phyloP scores from a whole-genome alignment of 2,888 invertebrate genomes.

The Dimorphilus gyrociliatus region DNA sequence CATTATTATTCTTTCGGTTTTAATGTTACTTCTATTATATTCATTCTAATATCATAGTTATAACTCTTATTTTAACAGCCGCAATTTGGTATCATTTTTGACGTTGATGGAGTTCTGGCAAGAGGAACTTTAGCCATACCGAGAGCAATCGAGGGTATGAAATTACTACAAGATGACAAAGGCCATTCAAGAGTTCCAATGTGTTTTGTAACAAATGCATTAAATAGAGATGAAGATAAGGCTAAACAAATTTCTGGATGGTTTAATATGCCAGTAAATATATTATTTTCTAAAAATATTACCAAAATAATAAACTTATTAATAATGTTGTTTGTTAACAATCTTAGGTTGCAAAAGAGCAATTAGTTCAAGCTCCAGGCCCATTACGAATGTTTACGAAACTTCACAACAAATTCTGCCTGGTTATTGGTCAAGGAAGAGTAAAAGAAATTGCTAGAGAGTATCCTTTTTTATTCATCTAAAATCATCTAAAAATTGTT shows the following conservation, averaged over 20 bases:
- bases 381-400: slow-evolving; percentile 28
- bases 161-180: slow-evolving; percentile 20
- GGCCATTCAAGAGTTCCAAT: slow-evolving; percentile 29
- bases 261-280: slow-evolving; percentile 24
- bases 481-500: neutral
- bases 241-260: slow-evolving; percentile 27
- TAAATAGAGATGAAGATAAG: slow-evolving; percentile 26
- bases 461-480: slow-evolving; percentile 24
- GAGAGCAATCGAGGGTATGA: slow-evolving; percentile 21
- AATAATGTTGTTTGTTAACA: neutral
- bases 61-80: slow-evolving; percentile 19
- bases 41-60: no score
- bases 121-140: slow-evolving; percentile 27
- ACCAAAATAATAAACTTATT: slow-evolving; percentile 1
- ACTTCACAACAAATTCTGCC: slow-evolving; percentile 28
- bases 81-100: slow-evolving; percentile 35
- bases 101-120: slow-evolving; percentile 36
- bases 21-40: no score
- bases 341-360: slow-evolving; percentile 25
- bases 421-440: slow-evolving; percentile 34
- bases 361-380: slow-evolving; percentile 33
- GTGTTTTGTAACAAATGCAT: slow-evolving; percentile 35
- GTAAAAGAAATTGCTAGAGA: slow-evolving; percentile 30
- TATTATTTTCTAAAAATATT: neutral
- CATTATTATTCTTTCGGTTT: no score